Conservation (phyloP, 2,113 vertebrate genomes). For the Chauna torquata region DNA sequence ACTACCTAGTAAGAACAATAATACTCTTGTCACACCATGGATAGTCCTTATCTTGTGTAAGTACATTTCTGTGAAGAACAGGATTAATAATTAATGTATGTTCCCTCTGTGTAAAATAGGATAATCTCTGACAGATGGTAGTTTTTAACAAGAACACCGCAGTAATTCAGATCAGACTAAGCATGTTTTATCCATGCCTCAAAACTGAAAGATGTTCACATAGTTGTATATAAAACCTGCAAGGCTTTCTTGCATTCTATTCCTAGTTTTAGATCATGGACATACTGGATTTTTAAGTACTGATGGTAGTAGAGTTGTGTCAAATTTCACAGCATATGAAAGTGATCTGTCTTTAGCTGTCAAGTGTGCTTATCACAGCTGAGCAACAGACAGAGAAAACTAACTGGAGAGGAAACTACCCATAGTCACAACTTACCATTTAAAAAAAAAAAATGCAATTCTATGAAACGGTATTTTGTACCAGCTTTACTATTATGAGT, state of each 20-base stretch:
- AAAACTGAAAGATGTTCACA: slow-evolving; percentile 19
- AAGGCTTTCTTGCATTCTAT: background rate
- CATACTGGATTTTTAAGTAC: background rate
- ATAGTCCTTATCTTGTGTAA: slow-evolving; percentile 40
- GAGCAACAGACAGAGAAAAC: background rate
- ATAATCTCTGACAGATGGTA: slow-evolving; percentile 76
- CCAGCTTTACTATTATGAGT: background rate
- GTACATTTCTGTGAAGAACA: slow-evolving; percentile 49
- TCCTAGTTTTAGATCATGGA: background rate
- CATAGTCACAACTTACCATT: background rate
- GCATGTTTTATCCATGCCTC: slow-evolving; percentile 42
- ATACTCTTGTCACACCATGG: slow-evolving; percentile 1
- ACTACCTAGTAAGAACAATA: slow-evolving; percentile 25
- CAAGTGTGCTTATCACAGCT: background rate
- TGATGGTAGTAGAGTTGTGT: background rate
- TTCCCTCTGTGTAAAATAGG: slow-evolving; percentile 69
- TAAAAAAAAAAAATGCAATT: too few species aligned
- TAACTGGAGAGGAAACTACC: background rate
- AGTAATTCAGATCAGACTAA: slow-evolving; percentile 68
- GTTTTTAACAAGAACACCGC: slow-evolving; percentile 70
- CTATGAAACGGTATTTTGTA: background rate
- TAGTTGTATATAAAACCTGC: background rate
- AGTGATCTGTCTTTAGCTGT: background rate
- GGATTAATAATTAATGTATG: slow-evolving; percentile 72
- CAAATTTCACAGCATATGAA: background rate